Evolutionary conservation across 2,888 invertebrate species (phyloP).

Genomic region (Pheosia tremula): DNA sequence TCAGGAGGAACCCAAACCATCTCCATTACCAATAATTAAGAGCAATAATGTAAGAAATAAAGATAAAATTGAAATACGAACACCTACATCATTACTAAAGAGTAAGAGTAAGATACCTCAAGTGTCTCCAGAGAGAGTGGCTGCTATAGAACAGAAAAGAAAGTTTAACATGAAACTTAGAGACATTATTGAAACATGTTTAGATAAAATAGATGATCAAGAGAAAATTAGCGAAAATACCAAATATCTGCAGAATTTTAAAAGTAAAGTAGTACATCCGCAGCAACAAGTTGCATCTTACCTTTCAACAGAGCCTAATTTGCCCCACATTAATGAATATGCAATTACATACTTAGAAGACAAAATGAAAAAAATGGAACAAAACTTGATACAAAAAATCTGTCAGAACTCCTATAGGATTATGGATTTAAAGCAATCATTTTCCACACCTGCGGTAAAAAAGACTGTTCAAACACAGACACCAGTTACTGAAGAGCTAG

Average conservation of each 20-base stretch:
- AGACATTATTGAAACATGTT: slow-evolving; percentile 66
- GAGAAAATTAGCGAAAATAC: slow-evolving; percentile 28
- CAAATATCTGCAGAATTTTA: slow-evolving; percentile 11
- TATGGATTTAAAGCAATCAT: slow-evolving; percentile 52
- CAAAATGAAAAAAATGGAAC: slow-evolving; percentile 69
- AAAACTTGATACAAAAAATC: slow-evolving; percentile 63
- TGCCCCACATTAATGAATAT: slow-evolving; percentile 48
- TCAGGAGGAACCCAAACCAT: not conserved
- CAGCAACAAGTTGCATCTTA: slow-evolving; percentile 21
- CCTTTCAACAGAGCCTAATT: slow-evolving; percentile 34
- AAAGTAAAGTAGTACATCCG: slow-evolving; percentile 14
- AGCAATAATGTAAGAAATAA: not conserved
- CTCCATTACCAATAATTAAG: not conserved
- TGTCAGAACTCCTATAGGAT: slow-evolving; percentile 69
- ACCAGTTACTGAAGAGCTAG: slow-evolving; percentile 43
- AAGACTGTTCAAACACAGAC: slow-evolving; percentile 54
- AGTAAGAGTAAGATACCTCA: slow-evolving; percentile 29
- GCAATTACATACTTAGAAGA: slow-evolving; percentile 62
- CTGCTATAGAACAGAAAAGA: slow-evolving; percentile 70
- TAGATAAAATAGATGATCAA: slow-evolving; percentile 56
- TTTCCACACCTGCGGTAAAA: slow-evolving; percentile 31
- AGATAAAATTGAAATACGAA: not conserved
- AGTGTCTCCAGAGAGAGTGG: slow-evolving; percentile 64
- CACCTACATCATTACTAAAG: not conserved
- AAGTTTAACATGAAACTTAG: slow-evolving; percentile 73